Evolutionary conservation across 1,140 invertebrate species (phyloP).

Genomic region (Drosophila truncata): DNA sequence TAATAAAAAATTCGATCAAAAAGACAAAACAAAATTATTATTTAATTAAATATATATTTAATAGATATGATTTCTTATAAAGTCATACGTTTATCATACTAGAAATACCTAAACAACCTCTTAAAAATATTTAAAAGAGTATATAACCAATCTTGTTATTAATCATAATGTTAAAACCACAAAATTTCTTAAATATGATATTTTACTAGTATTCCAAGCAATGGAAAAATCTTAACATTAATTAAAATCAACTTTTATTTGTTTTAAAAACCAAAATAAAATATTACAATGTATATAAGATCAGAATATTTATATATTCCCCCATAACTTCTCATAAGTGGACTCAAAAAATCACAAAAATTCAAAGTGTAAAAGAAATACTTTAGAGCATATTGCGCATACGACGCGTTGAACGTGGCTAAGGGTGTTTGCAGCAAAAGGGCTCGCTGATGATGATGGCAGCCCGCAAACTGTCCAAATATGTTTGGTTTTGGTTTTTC

Average conservation of each 20-base stretch:
- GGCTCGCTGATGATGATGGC: slow-evolving; percentile 18
- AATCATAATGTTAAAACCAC: too few species aligned
- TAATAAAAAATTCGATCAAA: too few species aligned
- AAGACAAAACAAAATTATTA: too few species aligned
- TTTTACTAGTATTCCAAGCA: too few species aligned
- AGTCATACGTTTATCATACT: too few species aligned
- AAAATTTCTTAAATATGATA: too few species aligned
- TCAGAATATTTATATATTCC: neutral
- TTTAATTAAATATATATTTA: too few species aligned
- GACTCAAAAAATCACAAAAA: neutral
- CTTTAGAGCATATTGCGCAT: slow-evolving; percentile 29
- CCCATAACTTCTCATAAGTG: neutral
- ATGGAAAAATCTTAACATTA: neutral
- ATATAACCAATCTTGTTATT: too few species aligned
- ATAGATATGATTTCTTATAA: too few species aligned
- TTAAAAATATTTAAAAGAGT: neutral
- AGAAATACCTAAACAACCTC: too few species aligned
- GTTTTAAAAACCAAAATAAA: neutral
- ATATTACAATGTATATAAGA: neutral
- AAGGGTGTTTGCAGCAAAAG: slow-evolving; percentile 14
- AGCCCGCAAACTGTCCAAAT: slow-evolving; percentile 76
- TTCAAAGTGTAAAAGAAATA: slow-evolving; percentile 14
- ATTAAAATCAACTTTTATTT: neutral
- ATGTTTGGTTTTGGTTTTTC: slow-evolving; percentile 81
- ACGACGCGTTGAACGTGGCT: slow-evolving; percentile 30